Evolutionary conservation across 1,140 invertebrate species (phyloP).

Genomic region (Luehdorfia chinensis): DNA sequence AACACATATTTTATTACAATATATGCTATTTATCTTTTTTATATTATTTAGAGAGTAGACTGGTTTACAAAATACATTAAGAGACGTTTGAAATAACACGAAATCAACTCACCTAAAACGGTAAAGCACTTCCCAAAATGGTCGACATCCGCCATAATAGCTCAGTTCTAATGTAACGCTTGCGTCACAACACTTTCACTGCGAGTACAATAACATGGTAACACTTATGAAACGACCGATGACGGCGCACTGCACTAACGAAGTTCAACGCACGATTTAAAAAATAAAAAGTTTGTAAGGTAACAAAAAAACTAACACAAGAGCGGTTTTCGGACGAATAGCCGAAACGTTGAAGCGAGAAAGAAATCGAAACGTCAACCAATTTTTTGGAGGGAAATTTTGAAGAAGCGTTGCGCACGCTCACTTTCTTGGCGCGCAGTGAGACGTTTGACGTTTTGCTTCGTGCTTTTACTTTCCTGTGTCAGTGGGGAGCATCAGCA

Average conservation of each 20-base stretch:
- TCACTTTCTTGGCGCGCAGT: conserved; percentile 57
- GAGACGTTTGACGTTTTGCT: conserved; percentile 39
- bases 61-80: no score
- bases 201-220: conserved; percentile 51
- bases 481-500: conserved; percentile 55
- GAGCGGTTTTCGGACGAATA: conserved; percentile 18
- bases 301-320: conserved; percentile 28
- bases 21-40: no score
- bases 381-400: conserved; percentile 48
- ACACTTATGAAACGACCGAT: conserved; percentile 61
- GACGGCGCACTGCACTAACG: conserved; percentile 46
- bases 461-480: conserved; percentile 66
- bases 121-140: conserved; percentile 56
- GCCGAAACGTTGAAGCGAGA: background rate
- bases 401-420: conserved; percentile 51
- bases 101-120: conserved; percentile 48
- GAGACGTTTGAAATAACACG: no score
- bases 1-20: no score
- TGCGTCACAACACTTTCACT: conserved; percentile 72
- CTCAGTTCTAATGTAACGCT: conserved; percentile 56
- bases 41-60: no score
- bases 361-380: conserved; percentile 28
- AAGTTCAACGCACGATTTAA: conserved; percentile 53
- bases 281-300: conserved; percentile 29
- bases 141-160: conserved; percentile 56